phyloP scores from a whole-genome alignment of 1,140 invertebrate genomes.

The Planococcus citri region DNA sequence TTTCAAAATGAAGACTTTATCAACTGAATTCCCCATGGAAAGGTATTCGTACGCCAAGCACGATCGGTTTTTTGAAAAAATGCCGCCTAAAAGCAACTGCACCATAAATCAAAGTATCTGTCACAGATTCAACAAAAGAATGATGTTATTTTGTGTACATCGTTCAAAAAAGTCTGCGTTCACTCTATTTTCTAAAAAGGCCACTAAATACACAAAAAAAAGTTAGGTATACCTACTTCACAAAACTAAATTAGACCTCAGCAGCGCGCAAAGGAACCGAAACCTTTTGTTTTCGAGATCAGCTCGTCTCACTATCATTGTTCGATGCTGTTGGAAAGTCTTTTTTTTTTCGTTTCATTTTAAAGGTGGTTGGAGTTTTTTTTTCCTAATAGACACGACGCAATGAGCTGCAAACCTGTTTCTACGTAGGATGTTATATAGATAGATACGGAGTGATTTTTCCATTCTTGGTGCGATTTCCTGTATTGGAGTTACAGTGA shows the following conservation, averaged over 20 bases:
- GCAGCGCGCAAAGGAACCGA: not conserved
- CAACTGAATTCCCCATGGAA: not conserved
- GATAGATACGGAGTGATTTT: too few species aligned
- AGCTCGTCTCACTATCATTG: not conserved
- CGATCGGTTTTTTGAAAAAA: not conserved
- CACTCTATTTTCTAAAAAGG: not conserved
- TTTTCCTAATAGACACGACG: too few species aligned
- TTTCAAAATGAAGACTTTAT: not conserved
- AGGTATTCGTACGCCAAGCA: not conserved
- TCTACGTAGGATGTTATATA: too few species aligned
- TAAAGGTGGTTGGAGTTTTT: too few species aligned
- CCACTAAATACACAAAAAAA: not conserved
- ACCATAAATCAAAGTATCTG: slow-evolving; percentile 1
- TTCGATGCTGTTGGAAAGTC: not conserved
- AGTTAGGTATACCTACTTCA: too few species aligned
- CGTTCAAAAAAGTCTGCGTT: not conserved
- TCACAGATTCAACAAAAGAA: not conserved
- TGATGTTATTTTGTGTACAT: not conserved
- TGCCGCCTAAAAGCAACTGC: not conserved
- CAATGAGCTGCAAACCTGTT: too few species aligned
- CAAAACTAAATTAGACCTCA: not conserved
- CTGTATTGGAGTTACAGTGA: too few species aligned
- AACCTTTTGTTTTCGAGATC: not conserved
- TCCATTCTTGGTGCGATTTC: too few species aligned
- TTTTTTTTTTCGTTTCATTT: not conserved